Conservation (phyloP, 2,113 vertebrate genomes). For the Rattus norvegicus region DNA sequence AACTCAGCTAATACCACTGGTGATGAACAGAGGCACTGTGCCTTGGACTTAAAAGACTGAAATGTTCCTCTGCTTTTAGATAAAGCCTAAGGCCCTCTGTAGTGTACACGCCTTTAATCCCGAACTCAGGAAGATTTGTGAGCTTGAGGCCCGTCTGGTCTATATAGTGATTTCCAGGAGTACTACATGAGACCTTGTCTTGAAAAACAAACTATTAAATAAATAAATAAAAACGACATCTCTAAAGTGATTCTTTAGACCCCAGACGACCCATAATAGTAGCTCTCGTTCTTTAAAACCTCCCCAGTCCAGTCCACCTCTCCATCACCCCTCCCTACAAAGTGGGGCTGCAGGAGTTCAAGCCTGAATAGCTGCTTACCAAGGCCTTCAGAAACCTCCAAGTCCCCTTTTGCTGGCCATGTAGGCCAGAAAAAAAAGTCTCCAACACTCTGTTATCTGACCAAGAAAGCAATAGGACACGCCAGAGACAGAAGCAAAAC, state of each 20-base stretch:
- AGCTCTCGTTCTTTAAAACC: background rate
- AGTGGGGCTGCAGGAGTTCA: background rate
- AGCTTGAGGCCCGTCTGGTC: background rate
- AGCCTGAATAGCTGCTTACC: background rate
- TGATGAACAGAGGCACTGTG: background rate
- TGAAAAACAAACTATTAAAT: background rate
- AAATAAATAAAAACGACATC: background rate
- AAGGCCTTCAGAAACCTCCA: background rate
- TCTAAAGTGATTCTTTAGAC: background rate
- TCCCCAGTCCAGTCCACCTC: background rate
- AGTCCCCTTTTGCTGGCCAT: background rate
- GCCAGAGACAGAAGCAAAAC: background rate
- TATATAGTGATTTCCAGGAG: background rate
- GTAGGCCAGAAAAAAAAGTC: background rate
- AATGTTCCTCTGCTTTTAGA: background rate
- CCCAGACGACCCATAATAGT: background rate
- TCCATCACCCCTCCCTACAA: background rate
- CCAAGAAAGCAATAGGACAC: background rate
- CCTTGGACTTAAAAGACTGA: background rate
- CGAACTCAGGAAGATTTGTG: background rate
- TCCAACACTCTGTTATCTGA: background rate
- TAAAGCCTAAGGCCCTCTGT: background rate
- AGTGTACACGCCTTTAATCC: background rate
- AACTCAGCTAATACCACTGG: background rate
- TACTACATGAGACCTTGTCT: background rate